Evolutionary conservation across 2,113 vertebrate species (phyloP).

Genomic region (Merops nubicus): DNA sequence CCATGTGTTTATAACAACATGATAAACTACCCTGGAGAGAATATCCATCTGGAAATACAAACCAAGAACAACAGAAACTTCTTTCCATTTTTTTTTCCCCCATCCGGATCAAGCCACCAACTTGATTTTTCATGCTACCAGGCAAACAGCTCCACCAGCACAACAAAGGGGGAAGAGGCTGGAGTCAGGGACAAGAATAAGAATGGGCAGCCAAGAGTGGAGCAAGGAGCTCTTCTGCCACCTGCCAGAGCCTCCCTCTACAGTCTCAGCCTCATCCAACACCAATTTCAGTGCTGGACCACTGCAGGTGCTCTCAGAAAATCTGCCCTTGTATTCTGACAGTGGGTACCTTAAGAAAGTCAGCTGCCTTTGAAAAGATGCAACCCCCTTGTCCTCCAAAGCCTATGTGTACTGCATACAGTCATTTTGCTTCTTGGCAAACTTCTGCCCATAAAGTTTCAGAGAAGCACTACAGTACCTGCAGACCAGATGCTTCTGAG

Average conservation of each 20-base stretch:
- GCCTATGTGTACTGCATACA: background rate
- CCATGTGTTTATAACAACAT: background rate
- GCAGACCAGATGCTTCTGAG: constrained; percentile 13
- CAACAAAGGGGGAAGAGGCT: background rate
- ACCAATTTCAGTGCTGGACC: background rate
- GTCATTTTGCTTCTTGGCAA: background rate
- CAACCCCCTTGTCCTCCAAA: background rate
- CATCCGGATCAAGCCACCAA: background rate
- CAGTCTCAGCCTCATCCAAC: background rate
- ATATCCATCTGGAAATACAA: background rate
- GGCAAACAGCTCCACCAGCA: background rate
- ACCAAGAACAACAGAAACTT: background rate
- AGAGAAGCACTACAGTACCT: background rate
- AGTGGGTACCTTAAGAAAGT: background rate
- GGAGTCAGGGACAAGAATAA: background rate
- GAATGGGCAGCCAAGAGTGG: background rate
- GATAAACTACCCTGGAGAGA: background rate
- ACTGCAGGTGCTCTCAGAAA: background rate
- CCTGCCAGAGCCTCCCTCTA: background rate
- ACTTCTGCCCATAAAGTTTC: background rate
- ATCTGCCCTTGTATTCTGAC: background rate
- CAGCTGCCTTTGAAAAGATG: background rate
- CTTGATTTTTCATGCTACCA: accelerated
- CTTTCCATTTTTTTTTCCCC: background rate
- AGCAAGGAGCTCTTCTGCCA: background rate